Evolutionary conservation across 2,797 vertebrate species (phyloP).

Genomic region (Characodon lateralis): DNA sequence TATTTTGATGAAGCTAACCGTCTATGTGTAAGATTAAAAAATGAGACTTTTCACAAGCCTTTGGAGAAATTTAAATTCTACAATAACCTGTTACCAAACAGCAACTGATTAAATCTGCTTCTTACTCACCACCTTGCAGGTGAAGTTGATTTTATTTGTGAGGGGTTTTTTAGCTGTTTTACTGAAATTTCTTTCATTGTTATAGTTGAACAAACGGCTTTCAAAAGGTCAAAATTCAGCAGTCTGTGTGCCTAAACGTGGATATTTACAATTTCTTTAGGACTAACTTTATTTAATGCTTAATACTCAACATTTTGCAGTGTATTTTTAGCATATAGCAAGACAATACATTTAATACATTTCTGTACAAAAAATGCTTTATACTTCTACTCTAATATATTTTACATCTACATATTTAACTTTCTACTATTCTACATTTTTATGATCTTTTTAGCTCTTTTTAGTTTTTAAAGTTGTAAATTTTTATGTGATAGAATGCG

Average conservation of each 20-base stretch:
- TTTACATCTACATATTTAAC: too few species aligned
- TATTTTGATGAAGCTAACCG: conserved; percentile 5
- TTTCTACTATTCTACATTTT: neutral
- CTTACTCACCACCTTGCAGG: neutral
- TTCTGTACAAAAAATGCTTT: too few species aligned
- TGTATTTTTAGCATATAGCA: neutral
- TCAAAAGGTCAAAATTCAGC: neutral
- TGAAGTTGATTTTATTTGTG: neutral
- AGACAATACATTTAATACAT: too few species aligned
- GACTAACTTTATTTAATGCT: too few species aligned
- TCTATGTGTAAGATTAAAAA: neutral
- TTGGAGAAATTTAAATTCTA: neutral
- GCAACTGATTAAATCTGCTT: neutral
- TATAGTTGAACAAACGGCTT: neutral
- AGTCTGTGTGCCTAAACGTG: neutral
- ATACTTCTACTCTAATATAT: too few species aligned
- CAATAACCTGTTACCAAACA: neutral
- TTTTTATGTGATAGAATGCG: neutral
- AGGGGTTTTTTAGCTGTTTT: neutral
- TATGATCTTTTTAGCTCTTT: neutral
- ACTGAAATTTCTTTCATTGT: neutral
- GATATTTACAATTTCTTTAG: neutral
- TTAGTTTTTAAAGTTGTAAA: neutral
- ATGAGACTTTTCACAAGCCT: neutral
- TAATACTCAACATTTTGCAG: neutral